phyloP scores from a whole-genome alignment of 2,113 vertebrate genomes.

The Elephas maximus region DNA sequence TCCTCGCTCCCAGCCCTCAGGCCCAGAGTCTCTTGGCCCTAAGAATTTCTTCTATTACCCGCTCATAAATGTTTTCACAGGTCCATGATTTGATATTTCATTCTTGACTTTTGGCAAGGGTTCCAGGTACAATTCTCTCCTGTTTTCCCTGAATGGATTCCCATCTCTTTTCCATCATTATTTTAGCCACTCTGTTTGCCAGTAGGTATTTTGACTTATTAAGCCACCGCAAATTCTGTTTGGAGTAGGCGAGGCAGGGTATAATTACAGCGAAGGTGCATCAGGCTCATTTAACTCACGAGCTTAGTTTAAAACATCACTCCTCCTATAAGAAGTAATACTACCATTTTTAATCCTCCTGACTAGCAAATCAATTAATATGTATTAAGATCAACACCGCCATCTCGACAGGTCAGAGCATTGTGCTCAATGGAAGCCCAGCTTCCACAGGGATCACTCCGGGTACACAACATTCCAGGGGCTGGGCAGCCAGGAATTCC shows the following conservation, averaged over 20 bases:
- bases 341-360: neutral
- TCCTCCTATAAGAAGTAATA: neutral
- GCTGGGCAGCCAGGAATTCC: slow-evolving; percentile 45
- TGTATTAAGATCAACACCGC: neutral
- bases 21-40: neutral
- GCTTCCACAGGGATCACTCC: neutral
- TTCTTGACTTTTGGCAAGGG: slow-evolving; percentile 39
- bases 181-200: neutral
- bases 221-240: neutral
- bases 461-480: slow-evolving; percentile 35
- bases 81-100: neutral
- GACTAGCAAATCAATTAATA: neutral
- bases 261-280: neutral
- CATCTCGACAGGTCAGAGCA: neutral
- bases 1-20: slow-evolving; percentile 1
- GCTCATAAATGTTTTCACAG: neutral
- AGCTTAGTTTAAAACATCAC: slow-evolving; percentile 19
- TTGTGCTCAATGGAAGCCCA: neutral
- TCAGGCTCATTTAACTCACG: neutral
- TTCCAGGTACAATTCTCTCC: neutral
- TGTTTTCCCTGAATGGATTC: slow-evolving; percentile 9
- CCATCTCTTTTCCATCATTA: neutral
- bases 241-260: neutral
- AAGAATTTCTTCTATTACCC: slow-evolving; percentile 15
- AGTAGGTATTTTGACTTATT: neutral